These are phyloP conservation scores for Pristionchus mayeri DNA, from an alignment of 2,888 invertebrate species.

Conservation along the genomic window DNA sequence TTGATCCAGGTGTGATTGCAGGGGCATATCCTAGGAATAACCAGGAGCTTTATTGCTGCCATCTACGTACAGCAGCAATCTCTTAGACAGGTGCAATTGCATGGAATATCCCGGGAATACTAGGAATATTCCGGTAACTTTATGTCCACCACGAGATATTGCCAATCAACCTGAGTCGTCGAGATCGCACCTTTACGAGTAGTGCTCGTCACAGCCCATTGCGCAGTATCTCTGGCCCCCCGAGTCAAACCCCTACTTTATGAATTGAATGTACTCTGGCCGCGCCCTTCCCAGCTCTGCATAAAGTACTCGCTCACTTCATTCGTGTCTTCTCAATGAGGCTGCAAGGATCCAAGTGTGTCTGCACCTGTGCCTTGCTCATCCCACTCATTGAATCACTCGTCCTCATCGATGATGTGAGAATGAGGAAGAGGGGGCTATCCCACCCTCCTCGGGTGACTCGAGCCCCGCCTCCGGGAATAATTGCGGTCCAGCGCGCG, in stretches of 20 bases:
- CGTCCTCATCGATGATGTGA: not conserved
- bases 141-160: not conserved
- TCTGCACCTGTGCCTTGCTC: no score
- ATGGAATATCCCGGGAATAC: not conserved
- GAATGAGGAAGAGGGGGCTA: not conserved
- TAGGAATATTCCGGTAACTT: not conserved
- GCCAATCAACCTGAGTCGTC: conserved; percentile 14
- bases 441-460: not conserved
- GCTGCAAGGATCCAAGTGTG: no score
- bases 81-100: no score
- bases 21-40: no score
- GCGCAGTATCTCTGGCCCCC: not conserved
- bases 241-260: not conserved
- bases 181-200: not conserved
- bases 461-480: not conserved
- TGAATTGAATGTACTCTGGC: not conserved
- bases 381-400: not conserved
- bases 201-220: not conserved
- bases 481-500: conserved; percentile 25
- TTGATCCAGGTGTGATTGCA: no score
- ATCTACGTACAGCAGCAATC: no score
- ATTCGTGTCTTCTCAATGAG: no score
- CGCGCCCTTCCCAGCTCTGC: not conserved
- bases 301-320: not conserved
- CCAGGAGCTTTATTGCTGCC: no score